Evolutionary conservation across 2,797 vertebrate genomes (phyloP), one percentile per base, ranked within the genome.

Genomic region (Fistularia tabacaria): DNA sequence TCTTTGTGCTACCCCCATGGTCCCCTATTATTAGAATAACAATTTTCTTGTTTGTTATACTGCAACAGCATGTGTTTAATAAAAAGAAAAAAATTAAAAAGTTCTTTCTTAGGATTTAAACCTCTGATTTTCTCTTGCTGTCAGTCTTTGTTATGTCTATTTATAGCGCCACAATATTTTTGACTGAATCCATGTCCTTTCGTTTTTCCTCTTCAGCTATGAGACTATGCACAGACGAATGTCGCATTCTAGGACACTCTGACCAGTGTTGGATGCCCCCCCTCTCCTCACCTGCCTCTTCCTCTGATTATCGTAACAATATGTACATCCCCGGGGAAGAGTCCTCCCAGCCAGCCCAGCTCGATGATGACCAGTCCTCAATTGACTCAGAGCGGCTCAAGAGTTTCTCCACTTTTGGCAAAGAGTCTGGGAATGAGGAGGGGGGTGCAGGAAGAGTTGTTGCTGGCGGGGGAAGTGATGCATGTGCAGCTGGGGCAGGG

Each of bases 181-280:
- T 36, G 37, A 36, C 11, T 46, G 13, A 52, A 66, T 40, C 1
- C 6, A 10, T 8, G 12, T 13, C 46, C 71, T 3, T 74, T 38
- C 46, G 2, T 54, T 10, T 13, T 14, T 14, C 0, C 40, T 12
- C 13, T 46, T 1, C 9, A 98, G 97, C 93, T 0, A 97, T 96
- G 95, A 90, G 94, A 78, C 88, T 97, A 53, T 99, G 97, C 87
- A 98, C 97, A 0, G 96, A 98, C 59, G 97, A 99, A 81, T 99
- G 97, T 81, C 86, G 94, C 14, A 89, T 99, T 59, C 87, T 99
- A 71, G 96, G 96, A 46, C 97, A 99, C 85, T 99, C 97, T 0
- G 97, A 99, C 89, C 96, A 97, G 83, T 99, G 97, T 88, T 99
- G 97, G 97, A 99, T 99, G 97, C 96, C 96, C 0, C 95, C 87